These are phyloP conservation scores for Platyscapa corneri DNA, from an alignment of 1,140 invertebrate species.

Conservation along the genomic window DNA sequence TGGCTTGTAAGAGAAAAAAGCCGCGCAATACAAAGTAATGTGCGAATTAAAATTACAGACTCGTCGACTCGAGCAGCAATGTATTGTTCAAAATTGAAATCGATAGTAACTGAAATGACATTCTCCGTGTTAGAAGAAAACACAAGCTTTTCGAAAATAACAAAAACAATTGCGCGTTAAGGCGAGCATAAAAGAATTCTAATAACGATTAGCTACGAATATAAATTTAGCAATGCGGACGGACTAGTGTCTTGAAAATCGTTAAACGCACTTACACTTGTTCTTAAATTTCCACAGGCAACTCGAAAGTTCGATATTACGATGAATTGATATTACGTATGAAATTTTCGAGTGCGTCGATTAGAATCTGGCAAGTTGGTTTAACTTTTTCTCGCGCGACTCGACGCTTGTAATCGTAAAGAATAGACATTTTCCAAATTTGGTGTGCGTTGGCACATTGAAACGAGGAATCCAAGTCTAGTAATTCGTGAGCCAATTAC, in stretches of 20 bases:
- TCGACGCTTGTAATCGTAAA: neutral
- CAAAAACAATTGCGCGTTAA: neutral
- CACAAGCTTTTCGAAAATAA: neutral
- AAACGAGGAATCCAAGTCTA: neutral
- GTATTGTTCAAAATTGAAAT: neutral
- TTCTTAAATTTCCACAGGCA: constrained; percentile 21
- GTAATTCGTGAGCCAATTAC: constrained; percentile 14
- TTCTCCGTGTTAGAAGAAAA: neutral
- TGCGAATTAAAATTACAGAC: too few relatives aligned
- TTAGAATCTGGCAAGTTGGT: neutral
- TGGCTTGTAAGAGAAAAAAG: too few relatives aligned
- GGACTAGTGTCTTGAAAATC: constrained; percentile 24
- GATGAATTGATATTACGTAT: neutral
- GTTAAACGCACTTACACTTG: constrained; percentile 26
- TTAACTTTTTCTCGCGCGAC: neutral
- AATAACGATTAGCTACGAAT: too few relatives aligned
- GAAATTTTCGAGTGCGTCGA: constrained; percentile 9
- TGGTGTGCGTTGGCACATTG: too few relatives aligned
- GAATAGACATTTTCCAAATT: neutral
- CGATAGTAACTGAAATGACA: neutral
- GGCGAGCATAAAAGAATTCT: neutral
- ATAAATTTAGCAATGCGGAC: neutral
- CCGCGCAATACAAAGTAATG: too few relatives aligned
- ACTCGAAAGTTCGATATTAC: constrained; percentile 48
- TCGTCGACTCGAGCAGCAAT: too few relatives aligned